phyloP scores from a whole-genome alignment of 2,797 vertebrate genomes.

The Syncerus caffer region DNA sequence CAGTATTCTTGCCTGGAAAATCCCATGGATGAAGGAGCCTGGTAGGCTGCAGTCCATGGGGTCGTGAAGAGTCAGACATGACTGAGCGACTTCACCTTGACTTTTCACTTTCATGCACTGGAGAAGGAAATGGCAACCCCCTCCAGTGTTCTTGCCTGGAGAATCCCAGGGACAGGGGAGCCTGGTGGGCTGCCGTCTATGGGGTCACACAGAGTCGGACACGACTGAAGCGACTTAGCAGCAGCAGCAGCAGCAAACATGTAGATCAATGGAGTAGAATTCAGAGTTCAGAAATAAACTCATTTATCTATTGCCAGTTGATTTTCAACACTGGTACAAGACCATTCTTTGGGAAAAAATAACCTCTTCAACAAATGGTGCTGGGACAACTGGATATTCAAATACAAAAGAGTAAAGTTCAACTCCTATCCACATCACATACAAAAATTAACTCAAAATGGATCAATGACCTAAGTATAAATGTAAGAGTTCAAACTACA shows the following conservation, averaged over 20 bases:
- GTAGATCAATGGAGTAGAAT: background rate
- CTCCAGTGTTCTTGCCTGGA: no score
- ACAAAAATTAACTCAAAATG: background rate
- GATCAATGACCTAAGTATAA: background rate
- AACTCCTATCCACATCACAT: background rate
- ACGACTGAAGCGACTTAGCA: no score
- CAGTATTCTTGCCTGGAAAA: no score
- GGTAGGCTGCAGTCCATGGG: no score
- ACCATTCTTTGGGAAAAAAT: background rate
- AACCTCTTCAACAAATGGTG: background rate
- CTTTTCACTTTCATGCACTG: no score
- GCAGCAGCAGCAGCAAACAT: background rate
- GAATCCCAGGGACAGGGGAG: no score
- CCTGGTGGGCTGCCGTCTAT: no score
- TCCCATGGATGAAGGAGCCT: no score
- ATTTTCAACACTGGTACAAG: background rate
- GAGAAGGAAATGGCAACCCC: no score
- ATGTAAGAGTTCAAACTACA: background rate
- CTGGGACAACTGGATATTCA: background rate
- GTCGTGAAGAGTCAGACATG: no score
- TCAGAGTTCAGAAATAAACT: background rate
- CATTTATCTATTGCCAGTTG: background rate
- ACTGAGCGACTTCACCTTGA: no score
- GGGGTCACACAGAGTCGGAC: no score
- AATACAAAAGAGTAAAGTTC: background rate